Evolutionary conservation across 2,888 invertebrate genomes (phyloP).

Genomic region (Cheilosia scutellata): DNA sequence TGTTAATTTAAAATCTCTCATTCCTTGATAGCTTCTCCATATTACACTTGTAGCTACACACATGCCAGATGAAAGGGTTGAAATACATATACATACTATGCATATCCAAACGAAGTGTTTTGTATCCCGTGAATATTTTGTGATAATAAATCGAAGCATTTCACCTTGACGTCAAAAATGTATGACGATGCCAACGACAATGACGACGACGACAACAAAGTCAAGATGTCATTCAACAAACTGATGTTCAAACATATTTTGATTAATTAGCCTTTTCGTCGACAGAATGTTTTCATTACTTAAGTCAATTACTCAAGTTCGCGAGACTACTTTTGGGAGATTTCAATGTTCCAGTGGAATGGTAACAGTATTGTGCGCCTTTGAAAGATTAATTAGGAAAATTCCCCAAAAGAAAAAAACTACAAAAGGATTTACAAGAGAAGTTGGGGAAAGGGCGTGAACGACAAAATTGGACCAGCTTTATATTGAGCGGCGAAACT

Average conservation of each 20-base stretch:
- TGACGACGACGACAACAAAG: constrained; percentile 2
- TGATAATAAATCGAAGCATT: constrained; percentile 51
- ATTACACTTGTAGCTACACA: background rate
- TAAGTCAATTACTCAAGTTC: constrained; percentile 60
- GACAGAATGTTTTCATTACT: constrained; percentile 66
- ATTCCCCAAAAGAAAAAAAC: background rate
- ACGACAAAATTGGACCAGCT: too few species aligned
- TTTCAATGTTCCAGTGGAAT: constrained; percentile 2
- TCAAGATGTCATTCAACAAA: constrained; percentile 31
- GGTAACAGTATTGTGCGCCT: constrained; percentile 17
- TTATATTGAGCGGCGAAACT: background rate
- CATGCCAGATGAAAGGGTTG: constrained; percentile 22
- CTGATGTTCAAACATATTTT: constrained; percentile 46
- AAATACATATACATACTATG: background rate
- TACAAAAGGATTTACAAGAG: background rate
- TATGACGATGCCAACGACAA: constrained; percentile 17
- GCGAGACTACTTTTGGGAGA: constrained; percentile 10
- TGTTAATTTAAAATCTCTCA: background rate
- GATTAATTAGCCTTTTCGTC: constrained; percentile 57
- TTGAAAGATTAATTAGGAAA: constrained; percentile 45
- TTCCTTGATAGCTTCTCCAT: background rate
- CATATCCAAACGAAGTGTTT: constrained; percentile 2
- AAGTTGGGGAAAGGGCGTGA: too few species aligned
- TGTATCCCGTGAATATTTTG: constrained; percentile 18
- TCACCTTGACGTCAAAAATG: constrained; percentile 39